These are phyloP conservation scores for Alectoris magna DNA, from an alignment of 2,797 vertebrate genomes.

Conservation along the genomic window DNA sequence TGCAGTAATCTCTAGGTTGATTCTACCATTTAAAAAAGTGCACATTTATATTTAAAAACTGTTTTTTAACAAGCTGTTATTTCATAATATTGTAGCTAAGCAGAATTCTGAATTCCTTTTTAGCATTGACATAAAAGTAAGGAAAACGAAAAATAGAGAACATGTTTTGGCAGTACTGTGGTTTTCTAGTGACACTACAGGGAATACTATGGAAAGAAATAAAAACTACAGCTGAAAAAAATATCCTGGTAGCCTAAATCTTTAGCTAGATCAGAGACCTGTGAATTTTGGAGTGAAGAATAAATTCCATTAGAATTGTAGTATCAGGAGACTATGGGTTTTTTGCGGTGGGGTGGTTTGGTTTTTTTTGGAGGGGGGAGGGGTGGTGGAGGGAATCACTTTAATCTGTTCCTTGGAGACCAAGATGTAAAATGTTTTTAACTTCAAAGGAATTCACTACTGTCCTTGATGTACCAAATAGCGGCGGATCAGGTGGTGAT, in stretches of 20 bases:
- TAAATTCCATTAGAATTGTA: background rate
- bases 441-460: slow-evolving; percentile 26
- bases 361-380: background rate
- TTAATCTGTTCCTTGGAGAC: background rate
- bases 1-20: background rate
- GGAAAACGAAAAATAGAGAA: background rate
- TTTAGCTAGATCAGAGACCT: background rate
- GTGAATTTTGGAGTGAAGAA: background rate
- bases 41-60: background rate
- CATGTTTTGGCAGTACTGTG: background rate
- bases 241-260: background rate
- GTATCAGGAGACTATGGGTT: background rate
- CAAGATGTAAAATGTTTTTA: background rate
- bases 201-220: background rate
- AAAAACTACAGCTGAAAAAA: background rate
- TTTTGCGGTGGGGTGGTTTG: background rate
- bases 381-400: background rate
- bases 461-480: slow-evolving; percentile 34
- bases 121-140: background rate
- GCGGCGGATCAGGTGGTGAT: slow-evolving; percentile 2
- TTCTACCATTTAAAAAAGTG: background rate
- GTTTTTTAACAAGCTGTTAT: background rate
- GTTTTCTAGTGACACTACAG: background rate
- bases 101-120: background rate
- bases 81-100: background rate